Conservation (phyloP, 2,113 vertebrate genomes). For the Ailuropoda melanoleuca region DNA sequence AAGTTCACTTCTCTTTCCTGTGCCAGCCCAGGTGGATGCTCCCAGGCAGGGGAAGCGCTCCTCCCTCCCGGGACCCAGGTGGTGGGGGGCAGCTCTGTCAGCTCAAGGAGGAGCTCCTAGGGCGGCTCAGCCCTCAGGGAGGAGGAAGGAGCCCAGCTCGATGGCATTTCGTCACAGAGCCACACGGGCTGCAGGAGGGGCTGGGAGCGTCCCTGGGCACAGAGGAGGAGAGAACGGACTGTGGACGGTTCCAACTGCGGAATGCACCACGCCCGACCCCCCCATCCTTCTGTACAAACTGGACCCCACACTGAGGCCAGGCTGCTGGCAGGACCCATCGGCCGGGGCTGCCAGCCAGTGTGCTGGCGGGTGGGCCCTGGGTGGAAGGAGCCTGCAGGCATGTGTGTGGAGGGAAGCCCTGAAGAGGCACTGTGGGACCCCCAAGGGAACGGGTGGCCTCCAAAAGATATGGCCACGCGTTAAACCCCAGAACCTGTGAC, state of each 20-base stretch:
- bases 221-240: background rate
- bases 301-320: background rate
- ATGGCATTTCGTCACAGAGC: rapidly evolving
- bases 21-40: background rate
- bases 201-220: background rate
- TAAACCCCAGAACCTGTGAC: too few species aligned
- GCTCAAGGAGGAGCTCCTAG: background rate
- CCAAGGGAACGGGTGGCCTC: background rate
- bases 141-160: rapidly evolving
- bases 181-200: too few species aligned
- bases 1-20: background rate
- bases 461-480: background rate
- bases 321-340: background rate
- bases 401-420: background rate
- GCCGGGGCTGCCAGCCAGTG: rapidly evolving
- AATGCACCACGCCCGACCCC: rapidly evolving
- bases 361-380: rapidly evolving
- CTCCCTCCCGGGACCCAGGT: background rate
- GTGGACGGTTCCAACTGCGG: rapidly evolving
- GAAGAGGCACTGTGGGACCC: too few species aligned
- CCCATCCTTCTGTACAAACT: too few species aligned
- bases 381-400: background rate
- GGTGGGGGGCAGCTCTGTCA: rapidly evolving
- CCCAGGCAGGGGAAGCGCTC: rapidly evolving
- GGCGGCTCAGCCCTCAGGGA: background rate